Evolutionary conservation across 2,888 invertebrate species (phyloP).

Genomic region (Deilephila porcellus): DNA sequence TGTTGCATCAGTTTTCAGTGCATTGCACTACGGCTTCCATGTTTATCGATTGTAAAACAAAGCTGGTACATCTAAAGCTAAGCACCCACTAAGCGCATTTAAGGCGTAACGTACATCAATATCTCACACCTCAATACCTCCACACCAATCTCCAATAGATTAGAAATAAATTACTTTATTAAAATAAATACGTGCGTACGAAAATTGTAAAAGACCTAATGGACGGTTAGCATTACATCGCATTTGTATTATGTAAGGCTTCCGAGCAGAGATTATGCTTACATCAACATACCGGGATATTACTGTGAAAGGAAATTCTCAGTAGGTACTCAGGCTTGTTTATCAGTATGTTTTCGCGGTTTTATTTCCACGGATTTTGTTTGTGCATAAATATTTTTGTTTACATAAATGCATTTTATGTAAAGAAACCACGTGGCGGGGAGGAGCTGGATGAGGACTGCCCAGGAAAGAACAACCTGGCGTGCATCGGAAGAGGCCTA

Average conservation of each 20-base stretch:
- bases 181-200: no score
- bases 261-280: not conserved
- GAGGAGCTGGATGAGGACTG: no score
- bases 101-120: no score
- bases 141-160: no score
- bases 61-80: not conserved
- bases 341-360: not conserved
- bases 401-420: not conserved
- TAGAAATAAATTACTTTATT: no score
- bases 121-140: no score
- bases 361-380: not conserved
- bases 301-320: not conserved
- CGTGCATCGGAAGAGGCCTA: no score
- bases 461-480: no score
- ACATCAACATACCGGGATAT: not conserved
- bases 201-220: not conserved
- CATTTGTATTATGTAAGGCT: conserved; percentile 10
- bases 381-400: not conserved
- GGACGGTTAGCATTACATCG: not conserved
- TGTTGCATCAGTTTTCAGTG: not conserved
- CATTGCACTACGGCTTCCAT: conserved; percentile 13
- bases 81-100: not conserved
- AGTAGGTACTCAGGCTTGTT: not conserved
- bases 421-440: no score
- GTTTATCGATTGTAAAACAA: not conserved